These are phyloP conservation scores for Macropodus opercularis DNA, from an alignment of 2,797 vertebrate genomes.

Conservation along the genomic window DNA sequence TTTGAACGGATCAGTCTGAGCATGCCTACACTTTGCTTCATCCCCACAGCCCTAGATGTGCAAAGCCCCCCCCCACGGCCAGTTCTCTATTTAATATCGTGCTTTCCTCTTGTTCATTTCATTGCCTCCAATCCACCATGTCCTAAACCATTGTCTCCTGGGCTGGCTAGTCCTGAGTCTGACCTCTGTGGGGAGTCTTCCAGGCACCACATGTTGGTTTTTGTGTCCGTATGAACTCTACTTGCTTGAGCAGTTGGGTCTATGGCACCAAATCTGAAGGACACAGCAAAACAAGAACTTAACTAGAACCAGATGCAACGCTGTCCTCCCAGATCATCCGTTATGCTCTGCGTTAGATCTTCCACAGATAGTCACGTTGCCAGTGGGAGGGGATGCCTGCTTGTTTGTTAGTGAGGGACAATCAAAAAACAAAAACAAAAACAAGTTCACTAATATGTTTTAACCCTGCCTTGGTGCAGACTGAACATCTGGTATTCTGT, in stretches of 20 bases:
- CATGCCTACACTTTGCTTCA: slow-evolving; percentile 24
- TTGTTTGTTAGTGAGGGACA: slow-evolving; percentile 55
- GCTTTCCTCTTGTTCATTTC: slow-evolving; percentile 34
- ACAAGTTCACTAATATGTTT: slow-evolving; percentile 50
- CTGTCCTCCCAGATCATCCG: slow-evolving; percentile 72
- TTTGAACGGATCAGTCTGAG: slow-evolving; percentile 47
- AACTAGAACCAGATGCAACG: slow-evolving; percentile 74
- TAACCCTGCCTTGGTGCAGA: slow-evolving; percentile 34
- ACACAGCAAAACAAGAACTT: slow-evolving; percentile 74
- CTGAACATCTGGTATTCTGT: slow-evolving; percentile 47
- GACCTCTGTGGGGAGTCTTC: slow-evolving; percentile 76
- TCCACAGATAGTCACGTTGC: slow-evolving; percentile 61
- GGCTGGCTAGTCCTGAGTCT: slow-evolving; percentile 62
- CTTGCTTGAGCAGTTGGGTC: slow-evolving; percentile 63
- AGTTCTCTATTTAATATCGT: slow-evolving; percentile 29
- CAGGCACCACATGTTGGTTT: slow-evolving; percentile 75
- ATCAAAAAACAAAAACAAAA: slow-evolving; percentile 38
- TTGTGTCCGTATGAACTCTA: slow-evolving; percentile 69
- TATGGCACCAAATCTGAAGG: slow-evolving; percentile 74
- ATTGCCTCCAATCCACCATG: slow-evolving; percentile 36
- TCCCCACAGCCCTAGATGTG: slow-evolving; percentile 29
- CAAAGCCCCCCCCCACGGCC: slow-evolving; percentile 38
- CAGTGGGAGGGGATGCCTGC: slow-evolving; percentile 40
- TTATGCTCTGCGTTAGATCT: slow-evolving; percentile 70
- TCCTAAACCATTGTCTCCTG: slow-evolving; percentile 67